These are phyloP conservation scores for Galerucella pusilla DNA, from an alignment of 2,888 invertebrate species.

Conservation along the genomic window DNA sequence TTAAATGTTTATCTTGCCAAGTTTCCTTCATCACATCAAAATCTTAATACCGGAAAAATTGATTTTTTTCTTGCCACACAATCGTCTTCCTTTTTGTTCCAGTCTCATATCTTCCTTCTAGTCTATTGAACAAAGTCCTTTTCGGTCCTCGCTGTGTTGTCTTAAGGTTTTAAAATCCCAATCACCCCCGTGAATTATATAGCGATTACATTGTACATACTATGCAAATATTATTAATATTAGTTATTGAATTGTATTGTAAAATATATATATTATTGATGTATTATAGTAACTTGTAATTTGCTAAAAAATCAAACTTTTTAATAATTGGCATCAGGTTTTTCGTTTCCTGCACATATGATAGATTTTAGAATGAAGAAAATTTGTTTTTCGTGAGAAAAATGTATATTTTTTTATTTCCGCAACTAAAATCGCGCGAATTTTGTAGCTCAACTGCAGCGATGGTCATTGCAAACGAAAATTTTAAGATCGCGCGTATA, in stretches of 20 bases:
- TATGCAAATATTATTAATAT: constrained; percentile 28
- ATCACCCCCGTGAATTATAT: constrained; percentile 15
- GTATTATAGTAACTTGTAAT: constrained; percentile 28
- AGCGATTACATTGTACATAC: constrained; percentile 32
- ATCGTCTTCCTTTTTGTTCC: no score
- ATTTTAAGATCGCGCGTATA: no score
- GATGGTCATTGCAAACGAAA: no score
- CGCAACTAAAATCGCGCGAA: background rate
- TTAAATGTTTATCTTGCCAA: background rate
- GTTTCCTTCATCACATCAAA: no score
- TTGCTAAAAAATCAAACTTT: constrained; percentile 32
- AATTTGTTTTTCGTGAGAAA: background rate
- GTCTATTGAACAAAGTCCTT: background rate
- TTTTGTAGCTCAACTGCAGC: no score
- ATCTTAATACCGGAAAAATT: no score
- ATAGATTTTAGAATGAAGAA: background rate
- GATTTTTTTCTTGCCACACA: no score
- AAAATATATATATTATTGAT: constrained; percentile 29
- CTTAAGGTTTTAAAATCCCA: constrained; percentile 1
- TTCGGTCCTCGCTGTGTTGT: background rate
- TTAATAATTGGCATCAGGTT: constrained; percentile 20
- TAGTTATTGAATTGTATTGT: constrained; percentile 31
- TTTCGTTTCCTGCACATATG: constrained; percentile 18
- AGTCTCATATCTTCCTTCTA: background rate
- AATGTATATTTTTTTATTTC: background rate